phyloP scores from a whole-genome alignment of 2,797 vertebrate species.

The Eulemur mongoz region DNA sequence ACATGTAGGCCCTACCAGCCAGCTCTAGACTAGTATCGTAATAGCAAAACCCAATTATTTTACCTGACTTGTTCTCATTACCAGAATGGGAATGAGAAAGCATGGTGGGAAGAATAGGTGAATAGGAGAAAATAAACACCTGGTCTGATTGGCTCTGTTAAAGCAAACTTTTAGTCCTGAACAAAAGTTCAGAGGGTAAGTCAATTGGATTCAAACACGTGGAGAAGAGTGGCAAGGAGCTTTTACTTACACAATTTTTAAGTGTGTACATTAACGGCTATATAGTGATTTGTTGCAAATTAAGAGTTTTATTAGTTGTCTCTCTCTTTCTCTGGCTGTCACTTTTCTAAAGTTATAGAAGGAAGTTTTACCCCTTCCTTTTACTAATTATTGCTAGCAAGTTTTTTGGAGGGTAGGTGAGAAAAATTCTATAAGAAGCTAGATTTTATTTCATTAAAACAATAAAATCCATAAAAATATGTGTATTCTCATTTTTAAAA shows the following conservation, averaged over 20 bases:
- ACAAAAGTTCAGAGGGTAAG: neutral
- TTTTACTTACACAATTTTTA: neutral
- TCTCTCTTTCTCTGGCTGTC: neutral
- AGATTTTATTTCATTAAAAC: neutral
- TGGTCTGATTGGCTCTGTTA: neutral
- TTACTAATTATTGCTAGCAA: neutral
- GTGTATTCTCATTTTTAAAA: neutral
- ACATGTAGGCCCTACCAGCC: neutral
- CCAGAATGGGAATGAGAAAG: neutral
- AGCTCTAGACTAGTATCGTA: neutral
- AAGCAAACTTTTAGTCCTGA: slow-evolving; percentile 14
- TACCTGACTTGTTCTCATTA: neutral
- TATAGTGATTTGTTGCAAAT: neutral
- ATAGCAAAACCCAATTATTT: neutral
- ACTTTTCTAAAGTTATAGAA: neutral
- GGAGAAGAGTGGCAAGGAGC: neutral
- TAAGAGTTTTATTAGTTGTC: neutral
- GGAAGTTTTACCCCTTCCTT: neutral
- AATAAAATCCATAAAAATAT: neutral
- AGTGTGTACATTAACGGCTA: neutral
- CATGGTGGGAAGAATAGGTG: neutral
- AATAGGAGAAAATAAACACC: neutral
- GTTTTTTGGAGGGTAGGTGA: neutral
- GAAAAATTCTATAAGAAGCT: neutral
- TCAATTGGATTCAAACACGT: neutral